Evolutionary conservation across 1,140 invertebrate species (phyloP).

Genomic region (Drosophila sucinea): DNA sequence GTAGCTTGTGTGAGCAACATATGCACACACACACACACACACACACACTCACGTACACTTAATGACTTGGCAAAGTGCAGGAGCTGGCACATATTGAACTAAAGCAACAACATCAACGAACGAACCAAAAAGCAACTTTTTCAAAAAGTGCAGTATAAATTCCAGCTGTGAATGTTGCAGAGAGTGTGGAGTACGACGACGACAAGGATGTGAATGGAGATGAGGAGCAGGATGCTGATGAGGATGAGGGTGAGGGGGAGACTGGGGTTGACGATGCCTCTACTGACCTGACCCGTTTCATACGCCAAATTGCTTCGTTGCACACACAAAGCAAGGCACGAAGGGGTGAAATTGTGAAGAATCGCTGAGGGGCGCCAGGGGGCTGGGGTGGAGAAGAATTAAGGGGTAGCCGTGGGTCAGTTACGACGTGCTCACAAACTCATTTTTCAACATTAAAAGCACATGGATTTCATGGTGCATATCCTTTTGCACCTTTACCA

Average conservation of each 20-base stretch:
- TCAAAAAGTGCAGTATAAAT: conserved; percentile 69
- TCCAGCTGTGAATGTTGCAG: conserved; percentile 44
- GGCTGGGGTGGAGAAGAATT: not conserved
- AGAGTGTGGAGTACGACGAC: conserved; percentile 13
- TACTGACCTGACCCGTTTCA: conserved; percentile 76
- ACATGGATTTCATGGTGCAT: conserved; percentile 74
- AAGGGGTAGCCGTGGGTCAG: conserved; percentile 40
- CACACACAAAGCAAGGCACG: conserved; percentile 61
- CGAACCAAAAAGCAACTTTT: conserved; percentile 47
- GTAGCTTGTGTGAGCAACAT: conserved; percentile 48
- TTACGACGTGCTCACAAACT: conserved; percentile 71
- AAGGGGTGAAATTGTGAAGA: not conserved
- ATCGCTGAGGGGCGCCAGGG: not conserved
- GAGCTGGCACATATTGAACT: conserved; percentile 67
- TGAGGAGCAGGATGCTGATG: not conserved
- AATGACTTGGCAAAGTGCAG: conserved; percentile 71
- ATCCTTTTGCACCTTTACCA: conserved; percentile 65
- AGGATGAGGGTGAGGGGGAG: conserved; percentile 11
- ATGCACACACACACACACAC: conserved; percentile 28
- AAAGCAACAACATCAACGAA: conserved; percentile 54
- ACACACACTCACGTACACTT: conserved; percentile 52
- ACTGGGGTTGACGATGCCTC: conserved; percentile 4
- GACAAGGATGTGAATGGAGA: conserved; percentile 22
- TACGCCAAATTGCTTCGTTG: conserved; percentile 78
- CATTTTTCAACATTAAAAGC: conserved; percentile 80